Evolutionary conservation across 2,888 invertebrate genomes (phyloP).

Genomic region (Drosophila incognita): DNA sequence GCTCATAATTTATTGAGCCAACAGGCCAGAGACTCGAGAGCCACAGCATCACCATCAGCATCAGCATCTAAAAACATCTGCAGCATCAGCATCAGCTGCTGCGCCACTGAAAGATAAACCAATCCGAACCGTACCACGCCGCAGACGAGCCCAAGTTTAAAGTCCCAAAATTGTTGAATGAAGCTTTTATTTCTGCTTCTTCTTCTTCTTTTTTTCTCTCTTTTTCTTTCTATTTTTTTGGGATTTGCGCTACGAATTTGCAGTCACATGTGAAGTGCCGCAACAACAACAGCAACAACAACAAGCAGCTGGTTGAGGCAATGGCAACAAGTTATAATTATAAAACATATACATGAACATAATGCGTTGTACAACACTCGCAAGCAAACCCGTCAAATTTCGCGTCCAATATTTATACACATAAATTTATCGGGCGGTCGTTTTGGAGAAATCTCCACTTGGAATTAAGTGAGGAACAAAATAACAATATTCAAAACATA

Average conservation of each 20-base stretch:
- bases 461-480: constrained; percentile 17
- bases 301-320: constrained; percentile 13
- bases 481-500: background rate
- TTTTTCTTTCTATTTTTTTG: constrained; percentile 18
- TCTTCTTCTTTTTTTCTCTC: constrained; percentile 18
- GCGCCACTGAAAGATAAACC: constrained; percentile 21
- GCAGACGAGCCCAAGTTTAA: constrained; percentile 33
- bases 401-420: constrained; percentile 26
- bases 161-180: constrained; percentile 61
- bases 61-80: constrained; percentile 36
- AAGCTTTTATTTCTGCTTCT: constrained; percentile 42
- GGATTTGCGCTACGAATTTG: constrained; percentile 71
- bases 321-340: constrained; percentile 61
- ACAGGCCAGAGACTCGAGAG: constrained; percentile 54
- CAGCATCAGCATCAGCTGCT: constrained; percentile 15
- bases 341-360: constrained; percentile 63
- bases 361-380: constrained; percentile 35
- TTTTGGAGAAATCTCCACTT: constrained; percentile 2
- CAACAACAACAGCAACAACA: constrained; percentile 29
- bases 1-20: constrained; percentile 78
- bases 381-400: constrained; percentile 46
- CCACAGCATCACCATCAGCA: background rate
- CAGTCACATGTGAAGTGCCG: constrained; percentile 68
- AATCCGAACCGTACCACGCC: constrained; percentile 33
- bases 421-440: constrained; percentile 3